phyloP scores from a whole-genome alignment of 2,888 invertebrate genomes.

The Tetramorium bicarinatum region DNA sequence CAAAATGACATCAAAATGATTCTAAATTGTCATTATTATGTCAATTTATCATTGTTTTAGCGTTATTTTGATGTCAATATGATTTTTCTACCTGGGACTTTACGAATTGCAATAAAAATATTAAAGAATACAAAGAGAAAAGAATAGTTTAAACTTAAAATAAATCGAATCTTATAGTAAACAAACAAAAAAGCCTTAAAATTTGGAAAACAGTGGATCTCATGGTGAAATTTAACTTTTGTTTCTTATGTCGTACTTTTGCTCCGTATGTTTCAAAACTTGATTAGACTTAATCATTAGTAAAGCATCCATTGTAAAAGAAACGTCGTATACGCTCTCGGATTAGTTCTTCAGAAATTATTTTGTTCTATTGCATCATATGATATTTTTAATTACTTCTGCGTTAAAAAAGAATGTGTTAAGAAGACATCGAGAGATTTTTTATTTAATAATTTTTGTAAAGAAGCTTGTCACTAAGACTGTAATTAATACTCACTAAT shows the following conservation, averaged over 20 bases:
- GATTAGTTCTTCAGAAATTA: background rate
- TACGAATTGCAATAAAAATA: too few relatives aligned
- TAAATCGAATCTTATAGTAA: background rate
- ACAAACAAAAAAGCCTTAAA: too few relatives aligned
- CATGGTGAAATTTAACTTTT: background rate
- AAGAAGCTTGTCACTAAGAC: background rate
- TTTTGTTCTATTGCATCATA: background rate
- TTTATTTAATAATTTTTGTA: background rate
- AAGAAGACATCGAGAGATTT: background rate
- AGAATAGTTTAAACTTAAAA: too few relatives aligned
- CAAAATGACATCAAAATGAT: too few relatives aligned
- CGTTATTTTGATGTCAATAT: too few relatives aligned
- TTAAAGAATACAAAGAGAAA: too few relatives aligned
- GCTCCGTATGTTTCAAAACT: background rate
- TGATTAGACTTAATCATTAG: background rate
- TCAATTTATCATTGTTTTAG: too few relatives aligned
- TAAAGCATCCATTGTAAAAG: background rate
- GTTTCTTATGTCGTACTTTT: background rate
- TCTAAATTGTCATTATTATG: too few relatives aligned
- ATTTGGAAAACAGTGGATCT: background rate
- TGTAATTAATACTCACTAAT: slow-evolving; percentile 20
- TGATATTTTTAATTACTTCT: background rate
- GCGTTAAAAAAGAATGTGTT: background rate
- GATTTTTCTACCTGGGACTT: too few relatives aligned
- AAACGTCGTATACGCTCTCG: background rate